phyloP scores from a whole-genome alignment of 2,888 invertebrate species.

The Callinectes sapidus region DNA sequence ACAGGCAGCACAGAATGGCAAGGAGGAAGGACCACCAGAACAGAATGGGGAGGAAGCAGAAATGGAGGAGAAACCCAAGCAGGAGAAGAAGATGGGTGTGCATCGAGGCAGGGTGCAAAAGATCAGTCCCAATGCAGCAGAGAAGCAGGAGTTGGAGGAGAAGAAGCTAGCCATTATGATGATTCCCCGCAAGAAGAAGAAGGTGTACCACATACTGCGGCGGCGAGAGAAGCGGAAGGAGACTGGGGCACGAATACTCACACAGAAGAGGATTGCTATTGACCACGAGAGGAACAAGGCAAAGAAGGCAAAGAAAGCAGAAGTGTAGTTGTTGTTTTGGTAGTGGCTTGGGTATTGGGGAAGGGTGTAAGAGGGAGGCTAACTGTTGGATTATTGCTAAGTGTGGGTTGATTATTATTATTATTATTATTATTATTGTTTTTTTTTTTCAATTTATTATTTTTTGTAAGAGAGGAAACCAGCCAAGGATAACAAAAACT shows the following conservation, averaged over 20 bases:
- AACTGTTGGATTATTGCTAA: not conserved
- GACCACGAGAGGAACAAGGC: slow-evolving; percentile 27
- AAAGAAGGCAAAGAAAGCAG: not conserved
- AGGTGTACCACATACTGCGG: slow-evolving; percentile 38
- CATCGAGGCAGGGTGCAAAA: not conserved
- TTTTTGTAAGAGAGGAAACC: too few species aligned
- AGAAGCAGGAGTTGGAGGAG: slow-evolving; percentile 44
- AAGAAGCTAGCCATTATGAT: slow-evolving; percentile 50
- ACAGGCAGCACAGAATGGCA: not conserved
- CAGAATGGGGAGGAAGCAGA: not conserved
- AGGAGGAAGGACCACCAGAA: not conserved
- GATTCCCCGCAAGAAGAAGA: slow-evolving; percentile 54
- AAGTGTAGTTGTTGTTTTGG: not conserved
- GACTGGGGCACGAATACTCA: not conserved
- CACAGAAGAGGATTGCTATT: slow-evolving; percentile 17
- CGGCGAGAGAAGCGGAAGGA: slow-evolving; percentile 43
- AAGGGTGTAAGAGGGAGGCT: not conserved
- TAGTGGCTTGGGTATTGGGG: not conserved
- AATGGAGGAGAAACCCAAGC: not conserved
- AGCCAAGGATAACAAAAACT: too few species aligned
- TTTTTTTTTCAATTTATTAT: too few species aligned
- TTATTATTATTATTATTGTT: too few species aligned
- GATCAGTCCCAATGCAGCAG: not conserved
- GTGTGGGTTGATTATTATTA: not conserved
- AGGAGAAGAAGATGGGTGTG: not conserved